These are phyloP conservation scores for Oligia strigilis DNA, from an alignment of 2,888 invertebrate genomes.

Conservation along the genomic window DNA sequence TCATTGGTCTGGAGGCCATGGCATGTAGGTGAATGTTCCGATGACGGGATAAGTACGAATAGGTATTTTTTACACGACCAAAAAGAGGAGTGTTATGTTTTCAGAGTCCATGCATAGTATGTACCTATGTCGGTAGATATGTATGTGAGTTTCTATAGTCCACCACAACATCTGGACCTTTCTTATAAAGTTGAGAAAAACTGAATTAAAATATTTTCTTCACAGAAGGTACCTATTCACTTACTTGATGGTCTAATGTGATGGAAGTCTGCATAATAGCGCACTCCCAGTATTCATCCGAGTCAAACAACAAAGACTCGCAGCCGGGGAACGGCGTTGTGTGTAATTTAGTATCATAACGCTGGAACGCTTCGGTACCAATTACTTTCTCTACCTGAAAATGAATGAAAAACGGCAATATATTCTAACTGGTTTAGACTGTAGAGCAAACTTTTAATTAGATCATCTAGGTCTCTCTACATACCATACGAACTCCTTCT, in stretches of 20 bases:
- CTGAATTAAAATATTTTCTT: not conserved
- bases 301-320: constrained; percentile 90
- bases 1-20: not conserved
- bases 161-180: not conserved
- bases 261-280: constrained; percentile 93
- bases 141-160: no score
- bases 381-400: constrained; percentile 83
- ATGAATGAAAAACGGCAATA: not conserved
- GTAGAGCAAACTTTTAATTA: not conserved
- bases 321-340: constrained; percentile 93
- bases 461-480: not conserved
- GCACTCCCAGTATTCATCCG: constrained; percentile 94
- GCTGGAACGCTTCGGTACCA: constrained; percentile 81
- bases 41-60: not conserved
- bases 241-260: constrained; percentile 93
- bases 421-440: not conserved
- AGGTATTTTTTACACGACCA: not conserved
- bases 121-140: no score
- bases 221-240: not conserved
- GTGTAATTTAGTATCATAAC: constrained; percentile 81
- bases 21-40: not conserved
- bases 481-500: constrained; percentile 93
- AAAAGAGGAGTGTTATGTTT: not conserved
- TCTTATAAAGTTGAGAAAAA: not conserved
- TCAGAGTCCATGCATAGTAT: not conserved